A percentile compares a stretch with the other conserved stretches of the same genome.
Evolutionary conservation across 2,888 invertebrate genomes (phyloP).

Genomic region (Drosophila mettleri): DNA sequence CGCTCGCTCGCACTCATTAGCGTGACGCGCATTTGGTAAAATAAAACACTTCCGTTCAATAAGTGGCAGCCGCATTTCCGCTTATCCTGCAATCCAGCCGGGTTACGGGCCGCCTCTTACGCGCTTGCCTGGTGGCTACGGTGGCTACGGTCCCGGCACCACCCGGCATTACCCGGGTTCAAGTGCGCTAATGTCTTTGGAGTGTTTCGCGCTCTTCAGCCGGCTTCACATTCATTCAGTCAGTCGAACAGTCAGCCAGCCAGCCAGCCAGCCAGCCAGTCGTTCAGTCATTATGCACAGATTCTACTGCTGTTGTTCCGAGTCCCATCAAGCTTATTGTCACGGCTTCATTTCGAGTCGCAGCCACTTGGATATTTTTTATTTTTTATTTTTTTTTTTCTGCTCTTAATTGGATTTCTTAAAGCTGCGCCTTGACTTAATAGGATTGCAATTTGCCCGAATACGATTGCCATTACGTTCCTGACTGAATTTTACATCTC

Average conservation of each 20-base stretch:
- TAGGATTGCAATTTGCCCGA: conserved; percentile 68
- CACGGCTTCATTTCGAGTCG: conserved; percentile 27
- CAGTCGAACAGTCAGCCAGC: conserved; percentile 21
- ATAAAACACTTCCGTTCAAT: conserved; percentile 74
- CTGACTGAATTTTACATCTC: conserved; percentile 1
- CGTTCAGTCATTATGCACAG: conserved; percentile 59
- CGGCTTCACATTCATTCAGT: conserved; percentile 29
- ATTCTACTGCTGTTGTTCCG: conserved; percentile 51
- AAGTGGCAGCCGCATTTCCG: conserved; percentile 72
- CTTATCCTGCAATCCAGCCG: conserved; percentile 57
- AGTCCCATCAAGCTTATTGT: conserved; percentile 59
- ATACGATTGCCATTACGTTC: conserved; percentile 54
- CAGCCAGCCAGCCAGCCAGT: conserved; percentile 25
- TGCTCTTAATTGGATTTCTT: conserved; percentile 73
- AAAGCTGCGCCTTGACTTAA: conserved; percentile 76
- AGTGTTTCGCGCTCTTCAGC: conserved; percentile 80
- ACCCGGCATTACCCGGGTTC: conserved; percentile 36
- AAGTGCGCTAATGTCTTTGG: conserved; percentile 83
- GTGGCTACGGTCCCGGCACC: neutral
- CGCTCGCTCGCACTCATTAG: conserved; percentile 61
- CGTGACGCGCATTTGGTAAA: conserved; percentile 50
- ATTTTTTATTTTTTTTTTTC: too few relatives aligned
- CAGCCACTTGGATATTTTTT: conserved; percentile 29
- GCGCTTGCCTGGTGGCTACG: neutral
- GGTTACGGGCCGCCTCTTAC: conserved; percentile 5